A percentile compares a stretch with the other conserved stretches of the same genome.
These are phyloP conservation scores for Plusia festucae DNA, from an alignment of 2,888 invertebrate genomes.

Conservation along the genomic window DNA sequence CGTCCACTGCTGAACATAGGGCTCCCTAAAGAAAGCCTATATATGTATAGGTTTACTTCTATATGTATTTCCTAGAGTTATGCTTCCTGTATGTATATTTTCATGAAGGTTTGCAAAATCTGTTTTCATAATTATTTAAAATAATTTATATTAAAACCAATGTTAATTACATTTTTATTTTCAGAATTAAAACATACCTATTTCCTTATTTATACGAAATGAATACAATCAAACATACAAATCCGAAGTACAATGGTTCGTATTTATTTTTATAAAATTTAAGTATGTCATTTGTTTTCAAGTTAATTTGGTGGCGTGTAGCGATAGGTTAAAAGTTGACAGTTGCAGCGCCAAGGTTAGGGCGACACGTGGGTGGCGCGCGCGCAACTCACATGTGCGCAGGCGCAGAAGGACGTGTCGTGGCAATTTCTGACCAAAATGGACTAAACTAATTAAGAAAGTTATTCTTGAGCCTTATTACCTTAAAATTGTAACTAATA, in stretches of 20 bases:
- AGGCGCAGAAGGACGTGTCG: conserved; percentile 41
- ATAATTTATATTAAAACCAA: no score
- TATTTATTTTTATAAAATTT: conserved; percentile 13
- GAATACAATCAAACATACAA: not conserved
- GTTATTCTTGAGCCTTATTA: conserved; percentile 36
- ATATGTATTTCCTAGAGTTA: no score
- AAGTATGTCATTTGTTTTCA: conserved; percentile 23
- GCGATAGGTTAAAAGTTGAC: conserved; percentile 44
- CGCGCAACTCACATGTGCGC: conserved; percentile 21
- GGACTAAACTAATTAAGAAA: conserved; percentile 31
- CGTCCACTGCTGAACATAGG: no score
- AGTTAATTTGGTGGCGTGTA: conserved; percentile 20
- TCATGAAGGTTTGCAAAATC: no score
- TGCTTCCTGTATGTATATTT: no score
- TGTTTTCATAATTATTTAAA: not conserved
- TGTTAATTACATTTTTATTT: not conserved
- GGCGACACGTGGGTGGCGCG: conserved; percentile 44
- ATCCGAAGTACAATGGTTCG: not conserved
- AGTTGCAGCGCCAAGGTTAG: conserved; percentile 51
- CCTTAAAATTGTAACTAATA: no score
- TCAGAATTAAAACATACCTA: not conserved
- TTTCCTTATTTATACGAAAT: not conserved
- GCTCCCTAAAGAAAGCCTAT: no score
- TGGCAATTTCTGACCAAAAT: conserved; percentile 15
- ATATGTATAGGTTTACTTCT: no score